Percentiles rank a stretch among this genome's conserved stretches.
phyloP scores from a whole-genome alignment of 2,888 invertebrate genomes.

The Nemapogon koenigi region DNA sequence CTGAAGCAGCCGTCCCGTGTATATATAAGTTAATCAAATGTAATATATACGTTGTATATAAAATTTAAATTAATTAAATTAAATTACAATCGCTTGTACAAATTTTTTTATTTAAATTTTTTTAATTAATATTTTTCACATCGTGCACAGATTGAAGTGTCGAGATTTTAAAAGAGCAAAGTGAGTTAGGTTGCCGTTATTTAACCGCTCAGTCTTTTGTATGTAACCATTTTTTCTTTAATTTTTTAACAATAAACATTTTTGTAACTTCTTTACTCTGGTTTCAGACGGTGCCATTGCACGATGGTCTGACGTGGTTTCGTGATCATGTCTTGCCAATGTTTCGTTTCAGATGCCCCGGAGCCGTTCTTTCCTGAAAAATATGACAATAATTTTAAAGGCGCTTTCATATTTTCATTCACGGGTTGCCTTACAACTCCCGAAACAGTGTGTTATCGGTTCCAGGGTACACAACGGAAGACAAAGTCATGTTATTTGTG shows the following conservation, averaged over 20 bases:
- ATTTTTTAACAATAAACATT: conserved; percentile 21
- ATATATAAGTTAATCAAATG: no score
- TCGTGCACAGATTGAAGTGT: conserved; percentile 21
- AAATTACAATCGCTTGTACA: no score
- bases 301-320: conserved; percentile 95
- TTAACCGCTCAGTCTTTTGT: conserved; percentile 55
- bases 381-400: conserved; percentile 17
- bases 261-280: conserved; percentile 68
- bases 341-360: conserved; percentile 94
- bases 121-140: neutral
- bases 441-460: no score
- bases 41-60: no score
- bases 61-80: no score
- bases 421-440: no score
- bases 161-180: conserved; percentile 20
- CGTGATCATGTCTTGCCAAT: conserved; percentile 98
- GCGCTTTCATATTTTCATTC: neutral
- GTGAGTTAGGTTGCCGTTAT: conserved; percentile 22
- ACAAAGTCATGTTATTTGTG: no score
- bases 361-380: conserved; percentile 90
- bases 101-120: neutral
- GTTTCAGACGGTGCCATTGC: conserved; percentile 96
- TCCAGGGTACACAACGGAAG: no score
- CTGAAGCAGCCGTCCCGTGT: no score
- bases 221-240: conserved; percentile 28